phyloP scores from a whole-genome alignment of 2,113 vertebrate species.

The Upupa epops region DNA sequence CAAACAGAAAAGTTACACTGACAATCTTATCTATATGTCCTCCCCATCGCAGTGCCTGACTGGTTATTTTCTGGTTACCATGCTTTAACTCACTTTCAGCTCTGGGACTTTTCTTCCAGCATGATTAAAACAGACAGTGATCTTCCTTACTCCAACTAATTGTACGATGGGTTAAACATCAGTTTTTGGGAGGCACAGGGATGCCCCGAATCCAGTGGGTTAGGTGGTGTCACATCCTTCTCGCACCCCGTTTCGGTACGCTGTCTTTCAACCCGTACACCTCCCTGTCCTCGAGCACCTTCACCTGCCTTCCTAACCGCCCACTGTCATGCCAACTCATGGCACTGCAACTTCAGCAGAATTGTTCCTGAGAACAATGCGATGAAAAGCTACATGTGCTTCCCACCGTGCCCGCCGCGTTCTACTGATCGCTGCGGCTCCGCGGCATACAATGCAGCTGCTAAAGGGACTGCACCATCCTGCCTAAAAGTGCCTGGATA shows the following conservation, averaged over 20 bases:
- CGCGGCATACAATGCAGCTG: neutral
- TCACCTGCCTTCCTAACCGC: neutral
- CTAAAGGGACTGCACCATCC: too few relatives aligned
- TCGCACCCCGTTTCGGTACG: accelerated
- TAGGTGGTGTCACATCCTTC: accelerated
- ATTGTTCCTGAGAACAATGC: accelerated
- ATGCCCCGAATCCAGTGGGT: accelerated
- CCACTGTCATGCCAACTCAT: neutral
- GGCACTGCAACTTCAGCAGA: accelerated
- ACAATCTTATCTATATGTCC: too few relatives aligned
- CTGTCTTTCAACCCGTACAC: accelerated
- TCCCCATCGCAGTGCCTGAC: neutral
- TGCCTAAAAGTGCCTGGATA: too few relatives aligned
- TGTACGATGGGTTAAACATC: neutral
- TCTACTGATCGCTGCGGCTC: neutral
- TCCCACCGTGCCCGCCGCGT: accelerated
- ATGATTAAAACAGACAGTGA: too few relatives aligned
- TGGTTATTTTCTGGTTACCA: neutral
- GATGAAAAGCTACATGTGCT: neutral
- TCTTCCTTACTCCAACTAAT: neutral
- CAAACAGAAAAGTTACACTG: neutral
- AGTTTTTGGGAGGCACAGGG: neutral
- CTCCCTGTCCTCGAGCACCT: too few relatives aligned
- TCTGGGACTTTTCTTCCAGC: neutral
- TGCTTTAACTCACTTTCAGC: neutral